These are phyloP conservation scores for Taxidea taxus DNA, from an alignment of 2,113 vertebrate genomes.

Conservation along the genomic window DNA sequence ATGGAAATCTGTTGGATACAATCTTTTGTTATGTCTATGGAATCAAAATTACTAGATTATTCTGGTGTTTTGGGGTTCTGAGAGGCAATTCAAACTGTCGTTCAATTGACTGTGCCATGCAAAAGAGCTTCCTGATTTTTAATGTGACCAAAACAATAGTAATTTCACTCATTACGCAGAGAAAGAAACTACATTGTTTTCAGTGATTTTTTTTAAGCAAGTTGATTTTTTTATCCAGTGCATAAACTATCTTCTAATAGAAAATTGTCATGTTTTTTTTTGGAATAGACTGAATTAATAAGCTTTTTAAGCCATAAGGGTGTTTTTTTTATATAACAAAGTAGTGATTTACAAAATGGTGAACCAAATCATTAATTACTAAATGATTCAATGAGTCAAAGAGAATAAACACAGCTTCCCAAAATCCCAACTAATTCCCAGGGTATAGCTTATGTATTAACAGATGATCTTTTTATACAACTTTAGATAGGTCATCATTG, in stretches of 20 bases:
- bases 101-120: background rate
- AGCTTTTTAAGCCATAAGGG: background rate
- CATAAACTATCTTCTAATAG: background rate
- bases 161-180: background rate
- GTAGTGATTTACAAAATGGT: constrained; percentile 35
- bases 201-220: background rate
- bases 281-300: background rate
- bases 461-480: background rate
- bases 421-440: background rate
- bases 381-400: background rate
- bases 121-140: background rate
- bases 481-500: background rate
- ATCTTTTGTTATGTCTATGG: background rate
- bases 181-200: background rate
- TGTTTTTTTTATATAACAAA: constrained; percentile 18
- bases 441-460: background rate
- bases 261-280: background rate
- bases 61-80: background rate
- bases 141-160: background rate
- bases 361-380: constrained; percentile 32
- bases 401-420: background rate
- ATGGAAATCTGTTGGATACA: background rate
- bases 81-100: background rate
- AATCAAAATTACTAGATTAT: background rate
- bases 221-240: background rate